A percentile compares a stretch with the other conserved stretches of the same genome.
These are phyloP conservation scores for Valencia hispanica DNA, from an alignment of 2,797 vertebrate species.

Conservation along the genomic window DNA sequence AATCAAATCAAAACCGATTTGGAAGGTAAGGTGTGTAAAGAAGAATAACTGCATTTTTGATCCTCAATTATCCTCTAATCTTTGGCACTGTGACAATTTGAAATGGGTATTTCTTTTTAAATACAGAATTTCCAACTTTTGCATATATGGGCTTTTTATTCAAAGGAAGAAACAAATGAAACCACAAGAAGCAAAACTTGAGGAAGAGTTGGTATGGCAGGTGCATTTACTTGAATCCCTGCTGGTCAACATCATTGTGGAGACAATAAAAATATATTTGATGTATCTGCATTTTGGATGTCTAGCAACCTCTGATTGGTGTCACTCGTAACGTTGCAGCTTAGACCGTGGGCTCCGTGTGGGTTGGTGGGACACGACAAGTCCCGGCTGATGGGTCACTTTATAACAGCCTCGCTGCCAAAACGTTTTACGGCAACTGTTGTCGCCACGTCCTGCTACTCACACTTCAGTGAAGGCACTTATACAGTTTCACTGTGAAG, in stretches of 20 bases:
- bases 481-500: conserved; percentile 80
- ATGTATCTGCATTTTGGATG: conserved; percentile 20
- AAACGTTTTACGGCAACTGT: conserved; percentile 25
- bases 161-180: conserved; percentile 56
- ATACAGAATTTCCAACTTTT: conserved; percentile 39
- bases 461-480: conserved; percentile 87
- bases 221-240: not conserved
- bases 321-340: not conserved
- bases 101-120: conserved; percentile 6
- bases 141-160: conserved; percentile 63
- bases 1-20: not conserved
- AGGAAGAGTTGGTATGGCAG: conserved; percentile 34
- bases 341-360: conserved; percentile 14
- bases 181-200: conserved; percentile 51
- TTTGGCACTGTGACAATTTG: conserved; percentile 4
- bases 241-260: conserved; percentile 34
- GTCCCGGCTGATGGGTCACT: conserved; percentile 7
- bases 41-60: not conserved
- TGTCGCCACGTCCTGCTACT: conserved; percentile 41
- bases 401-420: conserved; percentile 13
- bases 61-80: not conserved
- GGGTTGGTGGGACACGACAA: conserved; percentile 14
- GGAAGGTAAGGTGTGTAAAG: not conserved
- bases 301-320: not conserved
- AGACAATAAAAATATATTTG: conserved; percentile 20